A percentile compares a stretch with the other conserved stretches of the same genome.
These are phyloP conservation scores for Alloplasta piceator DNA, from an alignment of 2,888 invertebrate species.

Conservation along the genomic window DNA sequence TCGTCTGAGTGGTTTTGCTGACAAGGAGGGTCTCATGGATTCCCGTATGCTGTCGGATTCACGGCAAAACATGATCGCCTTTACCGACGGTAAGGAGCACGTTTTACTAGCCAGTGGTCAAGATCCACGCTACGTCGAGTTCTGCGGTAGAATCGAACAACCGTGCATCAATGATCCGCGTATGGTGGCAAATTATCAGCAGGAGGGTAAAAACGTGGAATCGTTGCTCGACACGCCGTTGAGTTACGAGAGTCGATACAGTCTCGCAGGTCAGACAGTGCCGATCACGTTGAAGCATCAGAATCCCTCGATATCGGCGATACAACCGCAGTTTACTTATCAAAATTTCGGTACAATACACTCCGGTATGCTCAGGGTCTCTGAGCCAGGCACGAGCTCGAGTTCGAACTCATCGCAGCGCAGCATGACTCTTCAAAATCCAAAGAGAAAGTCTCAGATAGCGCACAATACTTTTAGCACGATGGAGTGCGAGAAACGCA, in stretches of 20 bases:
- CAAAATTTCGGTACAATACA: conserved; percentile 82
- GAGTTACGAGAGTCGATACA: conserved; percentile 78
- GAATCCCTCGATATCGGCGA: conserved; percentile 80
- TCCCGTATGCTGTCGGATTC: conserved; percentile 81
- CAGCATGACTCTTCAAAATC: conserved; percentile 82
- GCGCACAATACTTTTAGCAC: conserved; percentile 82
- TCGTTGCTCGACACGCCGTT: conserved; percentile 78
- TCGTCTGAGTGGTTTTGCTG: conserved; percentile 80
- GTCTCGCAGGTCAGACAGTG: conserved; percentile 81
- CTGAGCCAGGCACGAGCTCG: conserved; percentile 81
- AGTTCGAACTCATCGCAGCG: conserved; percentile 80
- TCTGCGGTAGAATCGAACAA: conserved; percentile 63
- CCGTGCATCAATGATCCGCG: conserved; percentile 70
- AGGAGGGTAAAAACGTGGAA: conserved; percentile 74
- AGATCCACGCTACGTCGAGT: conserved; percentile 78
- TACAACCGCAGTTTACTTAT: conserved; percentile 80
- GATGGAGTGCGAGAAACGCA: conserved; percentile 79
- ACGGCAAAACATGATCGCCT: conserved; percentile 80
- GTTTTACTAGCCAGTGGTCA: conserved; percentile 68
- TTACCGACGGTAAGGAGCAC: conserved; percentile 80
- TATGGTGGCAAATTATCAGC: conserved; percentile 58
- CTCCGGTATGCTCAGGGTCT: conserved; percentile 80
- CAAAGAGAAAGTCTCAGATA: conserved; percentile 80
- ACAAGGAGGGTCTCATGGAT: conserved; percentile 81
- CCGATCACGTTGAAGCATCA: conserved; percentile 82